Evolutionary conservation across 2,797 vertebrate genomes (phyloP).

Genomic region (Silurus lanzhouensis): DNA sequence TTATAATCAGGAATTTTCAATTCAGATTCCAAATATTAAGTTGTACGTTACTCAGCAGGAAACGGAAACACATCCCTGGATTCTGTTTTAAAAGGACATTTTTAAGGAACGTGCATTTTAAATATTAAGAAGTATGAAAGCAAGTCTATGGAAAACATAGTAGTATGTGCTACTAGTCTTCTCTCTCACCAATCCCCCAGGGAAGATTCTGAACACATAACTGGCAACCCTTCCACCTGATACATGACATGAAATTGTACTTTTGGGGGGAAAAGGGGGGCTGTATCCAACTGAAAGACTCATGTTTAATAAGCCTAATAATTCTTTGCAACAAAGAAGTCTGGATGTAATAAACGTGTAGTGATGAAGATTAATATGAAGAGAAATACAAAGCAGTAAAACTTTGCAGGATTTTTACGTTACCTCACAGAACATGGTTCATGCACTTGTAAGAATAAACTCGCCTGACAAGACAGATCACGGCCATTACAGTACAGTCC

Average conservation of each 20-base stretch:
- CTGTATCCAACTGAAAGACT: neutral
- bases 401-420: neutral
- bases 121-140: neutral
- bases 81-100: neutral
- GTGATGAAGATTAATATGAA: neutral
- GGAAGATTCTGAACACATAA: neutral
- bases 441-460: neutral
- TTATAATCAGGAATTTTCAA: neutral
- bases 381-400: neutral
- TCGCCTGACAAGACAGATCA: slow-evolving; percentile 9
- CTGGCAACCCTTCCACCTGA: neutral
- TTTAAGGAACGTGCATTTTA: neutral
- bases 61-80: neutral
- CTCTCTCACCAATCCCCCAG: neutral
- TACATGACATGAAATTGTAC: neutral
- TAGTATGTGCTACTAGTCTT: neutral
- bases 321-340: neutral
- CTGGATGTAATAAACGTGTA: neutral
- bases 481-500: slow-evolving; percentile 6
- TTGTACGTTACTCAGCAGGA: neutral
- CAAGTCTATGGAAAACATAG: neutral
- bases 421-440: neutral
- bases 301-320: neutral
- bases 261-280: neutral
- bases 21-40: neutral